Conservation (phyloP, 2,888 invertebrate genomes). For the Drosophila robusta region DNA sequence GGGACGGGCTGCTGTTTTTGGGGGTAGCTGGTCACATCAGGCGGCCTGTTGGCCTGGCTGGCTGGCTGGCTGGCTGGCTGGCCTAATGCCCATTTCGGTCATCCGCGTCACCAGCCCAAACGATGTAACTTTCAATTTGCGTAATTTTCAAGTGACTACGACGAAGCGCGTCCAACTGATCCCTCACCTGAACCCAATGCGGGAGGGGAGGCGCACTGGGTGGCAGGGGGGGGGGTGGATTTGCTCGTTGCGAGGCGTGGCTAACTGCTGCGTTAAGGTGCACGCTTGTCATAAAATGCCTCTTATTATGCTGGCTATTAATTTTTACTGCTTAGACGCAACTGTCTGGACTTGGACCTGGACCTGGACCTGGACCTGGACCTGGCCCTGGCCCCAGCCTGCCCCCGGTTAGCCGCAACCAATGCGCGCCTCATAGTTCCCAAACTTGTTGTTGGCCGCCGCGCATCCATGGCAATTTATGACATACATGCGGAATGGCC, state of each 20-base stretch:
- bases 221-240: slow-evolving; percentile 7
- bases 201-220: not conserved
- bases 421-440: slow-evolving; percentile 19
- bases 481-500: slow-evolving; percentile 70
- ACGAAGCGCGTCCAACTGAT: slow-evolving; percentile 64
- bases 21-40: slow-evolving; percentile 18
- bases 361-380: not conserved
- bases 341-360: slow-evolving; percentile 18
- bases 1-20: not conserved
- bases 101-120: slow-evolving; percentile 45
- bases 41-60: slow-evolving; percentile 9
- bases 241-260: slow-evolving; percentile 44
- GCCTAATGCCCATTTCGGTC: slow-evolving; percentile 51
- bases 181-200: slow-evolving; percentile 74
- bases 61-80: slow-evolving; percentile 3
- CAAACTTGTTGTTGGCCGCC: slow-evolving; percentile 35
- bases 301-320: slow-evolving; percentile 82
- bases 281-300: slow-evolving; percentile 81
- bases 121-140: slow-evolving; percentile 80
- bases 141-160: slow-evolving; percentile 70
- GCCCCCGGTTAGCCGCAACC: slow-evolving; percentile 3
- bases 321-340: slow-evolving; percentile 79
- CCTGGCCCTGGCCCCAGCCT: not conserved
- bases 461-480: slow-evolving; percentile 71
- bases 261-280: slow-evolving; percentile 70